phyloP scores from a whole-genome alignment of 2,888 invertebrate genomes.

The Oasisia sp. region DNA sequence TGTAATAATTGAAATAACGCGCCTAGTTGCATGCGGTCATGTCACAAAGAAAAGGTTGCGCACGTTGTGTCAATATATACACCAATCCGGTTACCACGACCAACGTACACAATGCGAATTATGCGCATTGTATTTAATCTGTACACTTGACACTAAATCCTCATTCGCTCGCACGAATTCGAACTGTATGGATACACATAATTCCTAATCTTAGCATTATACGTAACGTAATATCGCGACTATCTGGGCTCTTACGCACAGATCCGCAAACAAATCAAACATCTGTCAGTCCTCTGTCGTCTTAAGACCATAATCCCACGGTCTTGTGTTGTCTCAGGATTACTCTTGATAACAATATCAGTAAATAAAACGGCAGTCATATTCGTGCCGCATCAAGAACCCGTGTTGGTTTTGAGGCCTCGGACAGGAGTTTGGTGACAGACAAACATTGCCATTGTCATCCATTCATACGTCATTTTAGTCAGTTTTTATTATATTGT shows the following conservation, averaged over 20 bases:
- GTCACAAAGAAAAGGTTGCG: background rate
- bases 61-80: too few relatives aligned
- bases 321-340: too few relatives aligned
- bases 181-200: background rate
- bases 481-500: too few relatives aligned
- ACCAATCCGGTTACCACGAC: background rate
- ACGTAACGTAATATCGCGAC: background rate
- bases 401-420: background rate
- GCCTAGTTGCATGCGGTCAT: background rate
- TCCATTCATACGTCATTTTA: too few relatives aligned
- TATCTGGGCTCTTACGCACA: background rate
- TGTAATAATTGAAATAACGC: background rate
- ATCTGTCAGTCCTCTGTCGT: background rate
- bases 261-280: background rate
- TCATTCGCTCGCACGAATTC: too few relatives aligned
- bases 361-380: background rate
- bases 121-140: background rate
- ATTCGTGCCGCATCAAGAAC: background rate
- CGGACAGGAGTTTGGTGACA: background rate
- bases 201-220: background rate
- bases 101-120: background rate
- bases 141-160: background rate
- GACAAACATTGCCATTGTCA: too few relatives aligned
- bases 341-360: too few relatives aligned
- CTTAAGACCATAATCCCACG: background rate